Evolutionary conservation across 2,797 vertebrate species (phyloP), one percentile per base, ranked within the genome.

Genomic region (Esox lucius): DNA sequence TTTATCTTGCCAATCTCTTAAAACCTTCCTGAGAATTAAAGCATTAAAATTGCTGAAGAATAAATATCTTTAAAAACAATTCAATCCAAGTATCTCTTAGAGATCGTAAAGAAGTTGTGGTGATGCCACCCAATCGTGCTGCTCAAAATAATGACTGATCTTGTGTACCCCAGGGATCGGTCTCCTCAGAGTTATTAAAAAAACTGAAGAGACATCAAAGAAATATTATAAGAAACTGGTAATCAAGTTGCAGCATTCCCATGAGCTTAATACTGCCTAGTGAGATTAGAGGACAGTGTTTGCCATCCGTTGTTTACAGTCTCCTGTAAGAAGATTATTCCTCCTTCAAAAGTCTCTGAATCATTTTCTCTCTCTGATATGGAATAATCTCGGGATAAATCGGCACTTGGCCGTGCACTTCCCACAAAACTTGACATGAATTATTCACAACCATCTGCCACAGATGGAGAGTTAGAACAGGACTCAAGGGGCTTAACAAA

Each of bases 391-490:
- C 80, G 61, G 83, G 84, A 91, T 86, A 83, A 89, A 90, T 84
- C 83, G 72, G 85, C 81, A 81, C 82, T 83, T 75, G 76, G 86
- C 83, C 68, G 74, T 80, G 83, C 77, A 81, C 84, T 75, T 81
- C 87, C 81, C 77, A 83, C 87, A 91, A 90, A 46, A 89, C 84
- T 84, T 83, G 68, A 84, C 87, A 91, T 92, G 90, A 92, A 93
- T 93, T 90, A 93, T 93, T 93, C 89, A 93, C 82, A 87, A 84
- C 91, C 91, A 93, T 91, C 92, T 93, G 91, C 85, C 89, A 80
- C 80, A 78, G 79, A 87, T 87, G 76, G 74, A 73, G 74, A 49
- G 77, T 86, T 72, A 80, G 82, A 85, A 85, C 68, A 80, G 85
- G 80, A 85, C 85, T 78, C 79, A 31, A 79, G 80, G 87, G 85